Conservation (phyloP, 2,888 invertebrate species). For the Opisthograptis luteolata region DNA sequence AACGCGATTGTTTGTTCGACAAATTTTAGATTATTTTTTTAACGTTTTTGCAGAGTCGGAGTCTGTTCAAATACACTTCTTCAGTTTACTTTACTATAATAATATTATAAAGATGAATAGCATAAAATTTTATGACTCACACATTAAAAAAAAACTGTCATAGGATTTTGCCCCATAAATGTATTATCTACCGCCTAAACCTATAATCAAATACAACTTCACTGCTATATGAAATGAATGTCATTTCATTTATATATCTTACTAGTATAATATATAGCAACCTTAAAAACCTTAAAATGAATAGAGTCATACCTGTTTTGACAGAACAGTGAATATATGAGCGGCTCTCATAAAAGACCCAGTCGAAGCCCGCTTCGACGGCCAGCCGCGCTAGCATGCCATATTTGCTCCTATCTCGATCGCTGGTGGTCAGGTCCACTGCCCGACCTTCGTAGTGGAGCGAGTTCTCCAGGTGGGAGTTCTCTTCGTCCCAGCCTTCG, state of each 20-base stretch:
- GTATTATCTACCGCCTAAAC: too few species aligned
- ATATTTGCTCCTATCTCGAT: slow-evolving; percentile 96
- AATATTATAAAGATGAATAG: neutral
- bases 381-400: slow-evolving; percentile 98
- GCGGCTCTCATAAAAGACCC: slow-evolving; percentile 98
- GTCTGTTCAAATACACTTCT: neutral
- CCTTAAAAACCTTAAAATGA: neutral
- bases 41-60: neutral
- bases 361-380: slow-evolving; percentile 98
- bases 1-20: neutral
- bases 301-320: slow-evolving; percentile 92
- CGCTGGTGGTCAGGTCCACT: slow-evolving; percentile 97
- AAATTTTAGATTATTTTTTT: neutral
- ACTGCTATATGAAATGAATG: too few species aligned
- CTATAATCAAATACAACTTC: too few species aligned
- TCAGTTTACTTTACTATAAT: neutral
- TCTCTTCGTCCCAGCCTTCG: slow-evolving; percentile 98
- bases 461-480: slow-evolving; percentile 90
- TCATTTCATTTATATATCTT: too few species aligned
- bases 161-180: too few species aligned
- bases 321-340: slow-evolving; percentile 98
- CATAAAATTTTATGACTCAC: neutral
- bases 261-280: too few species aligned
- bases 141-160: too few species aligned
- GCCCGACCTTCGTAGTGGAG: slow-evolving; percentile 98